Evolutionary conservation across 1,140 invertebrate species (phyloP), one percentile per base, ranked within the genome.

Genomic region (Idris sp.): DNA sequence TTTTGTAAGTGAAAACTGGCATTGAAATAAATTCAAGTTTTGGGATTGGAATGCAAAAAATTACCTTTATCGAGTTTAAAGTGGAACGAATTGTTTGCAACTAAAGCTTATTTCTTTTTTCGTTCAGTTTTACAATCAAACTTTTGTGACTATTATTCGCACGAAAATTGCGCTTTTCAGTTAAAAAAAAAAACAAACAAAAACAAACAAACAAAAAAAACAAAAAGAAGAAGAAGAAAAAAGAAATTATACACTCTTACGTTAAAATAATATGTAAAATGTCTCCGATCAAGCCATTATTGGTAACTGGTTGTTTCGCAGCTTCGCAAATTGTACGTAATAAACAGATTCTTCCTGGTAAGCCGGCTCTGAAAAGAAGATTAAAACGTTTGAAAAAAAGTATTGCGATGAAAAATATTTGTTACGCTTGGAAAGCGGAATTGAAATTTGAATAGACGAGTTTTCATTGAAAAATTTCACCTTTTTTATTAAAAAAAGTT

Each of bases 221-320:
- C 16, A 26, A 5, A 26, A 26, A 11, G 9, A 33, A 31, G 18
- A 6, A 10, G 10, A 11, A 40, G 18, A 26, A 14, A 13, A 4
- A 2, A 6, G 5, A 9, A 6, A 26, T 1, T 4, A 0, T 19
- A 4, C 2, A 35, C 15, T 46, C 65, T 84, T 73, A 88, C 88
- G 84, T 87, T 16, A 89, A 81, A 40, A 88, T 40, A 16, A 87
- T 84, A 33, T 84, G 84, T 8, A 88, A 26, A 19, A 89, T 74
- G 58, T 89, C 86, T 5, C 87, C 87, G 2, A 88, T 51, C 8
- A 89, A 71, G 0, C 87, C 86, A 11, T 85, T 87, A 41, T 78
- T 59, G 1, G 53, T 72, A 26, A 88, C 30, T n/a, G 86, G 81
- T 25, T 79, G 80, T 51, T 75, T 80, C 0, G 81, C 76, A 14